Conservation (phyloP, 2,888 invertebrate genomes). For the Folsomia candida region DNA sequence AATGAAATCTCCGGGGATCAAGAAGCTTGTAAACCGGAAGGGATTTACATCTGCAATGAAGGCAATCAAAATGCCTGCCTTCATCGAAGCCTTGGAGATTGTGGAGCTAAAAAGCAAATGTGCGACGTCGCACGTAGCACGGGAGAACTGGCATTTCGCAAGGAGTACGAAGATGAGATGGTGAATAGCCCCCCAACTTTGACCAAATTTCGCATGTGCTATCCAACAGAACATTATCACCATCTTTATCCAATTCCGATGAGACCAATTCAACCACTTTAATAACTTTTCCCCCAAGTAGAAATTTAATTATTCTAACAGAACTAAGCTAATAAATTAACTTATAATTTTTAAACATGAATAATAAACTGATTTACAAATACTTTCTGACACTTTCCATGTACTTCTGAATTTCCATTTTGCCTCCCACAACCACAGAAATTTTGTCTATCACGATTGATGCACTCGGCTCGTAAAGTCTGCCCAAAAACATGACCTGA, state of each 20-base stretch:
- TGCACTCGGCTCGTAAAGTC: no score
- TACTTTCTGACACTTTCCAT: no score
- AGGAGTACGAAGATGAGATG: background rate
- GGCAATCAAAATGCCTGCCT: background rate
- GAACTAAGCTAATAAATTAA: no score
- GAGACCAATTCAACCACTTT: no score
- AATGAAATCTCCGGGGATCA: background rate
- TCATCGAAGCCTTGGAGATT: background rate
- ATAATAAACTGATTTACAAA: no score
- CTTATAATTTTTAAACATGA: no score
- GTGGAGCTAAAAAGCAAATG: background rate
- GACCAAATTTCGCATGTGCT: background rate
- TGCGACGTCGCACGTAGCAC: background rate
- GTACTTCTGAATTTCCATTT: no score
- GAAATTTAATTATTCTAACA: no score
- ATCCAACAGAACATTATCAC: background rate
- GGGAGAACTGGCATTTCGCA: background rate
- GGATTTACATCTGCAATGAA: background rate
- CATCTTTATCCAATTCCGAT: background rate
- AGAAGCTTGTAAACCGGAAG: background rate
- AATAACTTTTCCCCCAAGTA: no score
- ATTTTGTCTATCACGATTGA: no score
- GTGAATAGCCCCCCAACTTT: background rate
- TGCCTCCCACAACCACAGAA: no score
- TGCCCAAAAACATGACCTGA: no score